Evolutionary conservation across 2,888 invertebrate species (phyloP), one percentile per base, ranked within the genome.

Genomic region (Lasioglossum villosulum): DNA sequence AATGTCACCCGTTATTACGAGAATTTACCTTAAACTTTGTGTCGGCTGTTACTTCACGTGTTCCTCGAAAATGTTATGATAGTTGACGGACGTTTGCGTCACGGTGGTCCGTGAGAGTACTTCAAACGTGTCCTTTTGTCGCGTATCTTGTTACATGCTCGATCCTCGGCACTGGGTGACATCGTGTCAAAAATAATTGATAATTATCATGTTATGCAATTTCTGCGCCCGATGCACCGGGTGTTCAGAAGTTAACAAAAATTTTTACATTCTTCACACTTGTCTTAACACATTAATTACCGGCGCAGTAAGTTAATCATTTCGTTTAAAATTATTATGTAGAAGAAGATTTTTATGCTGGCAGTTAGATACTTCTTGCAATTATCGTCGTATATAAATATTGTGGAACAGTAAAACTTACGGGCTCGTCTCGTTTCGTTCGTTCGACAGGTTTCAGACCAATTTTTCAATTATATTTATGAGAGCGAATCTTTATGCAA

Each of bases 21-120:
- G 88, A 88, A 92, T 92, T 92, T 91, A 89, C 91, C 92, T 87
- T 91, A 91, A 93, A 93, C 90, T 92, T 92, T 74, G 84, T 91
- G 91, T 92, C 90, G 87, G 87, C 56, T 68, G 42, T 74, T 76
- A 19, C 63, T 75, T 73, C 79, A 12, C 59, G 52, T 72, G 59
- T 23, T 45, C 63, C 56, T 68, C 56, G 68, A 66, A 56, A 48
- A 79, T 68, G 82, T 82, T 84, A 84, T 84, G 83, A 88, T 74
- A 74, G 63, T 80, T 78, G 74, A 83, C 63, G 63, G 75, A 79
- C 66, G 48, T 77, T 75, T 59, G 73, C 76, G 70, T 74, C 79
- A 74, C 79, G 89, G 87, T 87, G 89, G 89, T 89, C 89, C 68
- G 63, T 45, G 71, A 77, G 75, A 34, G 52, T 27, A 39, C 48